Evolutionary conservation across 2,113 vertebrate species (phyloP).

Genomic region (Triplophysa rosa): DNA sequence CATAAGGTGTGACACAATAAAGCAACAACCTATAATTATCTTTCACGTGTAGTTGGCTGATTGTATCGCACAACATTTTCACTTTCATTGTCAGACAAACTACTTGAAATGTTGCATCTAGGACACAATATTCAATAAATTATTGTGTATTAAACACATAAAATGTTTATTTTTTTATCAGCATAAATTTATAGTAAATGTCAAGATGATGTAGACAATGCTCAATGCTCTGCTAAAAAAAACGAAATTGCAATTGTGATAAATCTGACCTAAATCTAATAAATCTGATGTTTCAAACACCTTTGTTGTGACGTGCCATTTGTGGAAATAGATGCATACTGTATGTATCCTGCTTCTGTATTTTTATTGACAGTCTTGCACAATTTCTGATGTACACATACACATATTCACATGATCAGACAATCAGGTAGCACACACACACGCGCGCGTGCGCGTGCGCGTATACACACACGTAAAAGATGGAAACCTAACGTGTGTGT

Average conservation of each 20-base stretch:
- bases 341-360: slow-evolving; percentile 18
- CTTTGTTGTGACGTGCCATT: slow-evolving; percentile 53
- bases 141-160: slow-evolving; percentile 11
- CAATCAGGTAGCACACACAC: not conserved
- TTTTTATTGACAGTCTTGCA: slow-evolving; percentile 16
- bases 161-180: no score
- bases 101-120: no score
- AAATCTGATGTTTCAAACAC: slow-evolving; percentile 60
- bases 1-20: no score
- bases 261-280: slow-evolving; percentile 58
- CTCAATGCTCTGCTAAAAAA: slow-evolving; percentile 57
- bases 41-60: no score
- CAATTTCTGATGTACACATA: not conserved
- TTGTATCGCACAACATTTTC: no score
- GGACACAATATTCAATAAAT: not conserved
- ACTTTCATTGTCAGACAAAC: no score
- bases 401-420: slow-evolving; percentile 1
- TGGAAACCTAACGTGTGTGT: no score
- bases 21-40: no score
- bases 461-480: no score
- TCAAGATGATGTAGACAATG: slow-evolving; percentile 57
- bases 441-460: no score
- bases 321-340: slow-evolving; percentile 39
- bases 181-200: not conserved
- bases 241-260: slow-evolving; percentile 52